A percentile compares a stretch with the other conserved stretches of the same genome.
Evolutionary conservation across 2,888 invertebrate genomes (phyloP).

Genomic region (Prenolepis imparis): DNA sequence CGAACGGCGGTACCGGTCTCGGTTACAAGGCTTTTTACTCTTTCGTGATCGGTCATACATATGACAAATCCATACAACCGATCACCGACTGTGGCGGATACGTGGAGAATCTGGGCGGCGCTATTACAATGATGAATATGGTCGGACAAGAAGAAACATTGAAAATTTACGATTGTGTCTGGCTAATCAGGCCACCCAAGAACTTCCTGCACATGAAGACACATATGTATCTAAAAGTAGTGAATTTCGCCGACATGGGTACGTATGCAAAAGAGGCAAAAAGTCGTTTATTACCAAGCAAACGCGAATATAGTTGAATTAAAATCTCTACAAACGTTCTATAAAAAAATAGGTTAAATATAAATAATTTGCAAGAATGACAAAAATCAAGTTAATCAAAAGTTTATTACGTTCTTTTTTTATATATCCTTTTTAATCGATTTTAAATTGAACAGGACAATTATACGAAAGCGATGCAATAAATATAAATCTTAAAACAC

Average conservation of each 20-base stretch:
- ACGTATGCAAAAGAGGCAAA: slow-evolving; percentile 4
- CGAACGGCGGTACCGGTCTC: slow-evolving; percentile 90
- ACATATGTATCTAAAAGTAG: slow-evolving; percentile 89
- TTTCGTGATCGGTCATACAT: slow-evolving; percentile 85
- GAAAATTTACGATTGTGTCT: slow-evolving; percentile 90
- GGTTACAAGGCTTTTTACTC: slow-evolving; percentile 90
- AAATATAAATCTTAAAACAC: not conserved
- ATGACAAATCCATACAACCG: slow-evolving; percentile 82
- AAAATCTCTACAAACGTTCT: not conserved
- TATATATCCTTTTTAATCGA: not conserved
- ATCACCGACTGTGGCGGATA: slow-evolving; percentile 90
- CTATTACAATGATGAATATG: slow-evolving; percentile 93
- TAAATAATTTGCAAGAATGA: not conserved
- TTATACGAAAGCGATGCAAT: not conserved
- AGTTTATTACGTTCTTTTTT: not conserved
- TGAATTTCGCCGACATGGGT: slow-evolving; percentile 89
- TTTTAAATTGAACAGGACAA: not conserved
- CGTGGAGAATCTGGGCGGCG: slow-evolving; percentile 91
- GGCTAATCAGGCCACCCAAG: slow-evolving; percentile 90
- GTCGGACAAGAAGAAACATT: slow-evolving; percentile 86
- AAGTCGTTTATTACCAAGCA: not conserved
- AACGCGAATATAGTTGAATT: not conserved
- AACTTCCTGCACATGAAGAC: slow-evolving; percentile 90
- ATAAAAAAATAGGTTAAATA: not conserved
- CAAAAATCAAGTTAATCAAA: not conserved